Evolutionary conservation across 2,797 vertebrate genomes (phyloP).

Genomic region (Toxotes lorentzi): DNA sequence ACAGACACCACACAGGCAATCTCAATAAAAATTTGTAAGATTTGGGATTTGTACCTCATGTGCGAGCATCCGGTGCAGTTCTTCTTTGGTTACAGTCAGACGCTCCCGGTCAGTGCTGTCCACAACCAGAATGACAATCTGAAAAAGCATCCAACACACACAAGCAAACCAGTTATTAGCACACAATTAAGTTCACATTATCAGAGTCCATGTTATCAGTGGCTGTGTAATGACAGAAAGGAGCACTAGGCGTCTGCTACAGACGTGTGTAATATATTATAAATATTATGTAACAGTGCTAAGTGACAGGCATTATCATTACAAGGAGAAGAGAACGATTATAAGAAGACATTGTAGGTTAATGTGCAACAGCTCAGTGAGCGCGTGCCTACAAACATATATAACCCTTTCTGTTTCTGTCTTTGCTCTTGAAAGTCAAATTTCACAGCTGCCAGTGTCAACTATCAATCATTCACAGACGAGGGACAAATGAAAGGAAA

Average conservation of each 20-base stretch:
- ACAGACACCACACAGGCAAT: too few relatives aligned
- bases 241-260: background rate
- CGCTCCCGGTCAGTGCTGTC: slow-evolving; percentile 90
- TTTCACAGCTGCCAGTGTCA: background rate
- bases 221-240: background rate
- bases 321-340: background rate
- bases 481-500: too few relatives aligned
- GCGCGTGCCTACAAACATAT: background rate
- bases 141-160: slow-evolving; percentile 32
- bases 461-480: background rate
- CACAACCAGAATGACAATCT: slow-evolving; percentile 92
- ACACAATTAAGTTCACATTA: background rate
- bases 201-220: background rate
- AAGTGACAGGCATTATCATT: slow-evolving; percentile 17
- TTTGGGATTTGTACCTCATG: slow-evolving; percentile 84
- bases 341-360: background rate
- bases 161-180: background rate
- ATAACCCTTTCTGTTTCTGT: slow-evolving; percentile 9
- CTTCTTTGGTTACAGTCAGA: slow-evolving; percentile 86
- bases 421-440: background rate
- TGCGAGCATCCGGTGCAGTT: slow-evolving; percentile 89
- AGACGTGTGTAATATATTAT: background rate
- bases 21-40: too few relatives aligned
- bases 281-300: slow-evolving; percentile 31
- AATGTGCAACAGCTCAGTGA: slow-evolving; percentile 13